A percentile compares a stretch with the other conserved stretches of the same genome.
Evolutionary conservation across 2,113 vertebrate species (phyloP).

Genomic region (Verasper variegatus): DNA sequence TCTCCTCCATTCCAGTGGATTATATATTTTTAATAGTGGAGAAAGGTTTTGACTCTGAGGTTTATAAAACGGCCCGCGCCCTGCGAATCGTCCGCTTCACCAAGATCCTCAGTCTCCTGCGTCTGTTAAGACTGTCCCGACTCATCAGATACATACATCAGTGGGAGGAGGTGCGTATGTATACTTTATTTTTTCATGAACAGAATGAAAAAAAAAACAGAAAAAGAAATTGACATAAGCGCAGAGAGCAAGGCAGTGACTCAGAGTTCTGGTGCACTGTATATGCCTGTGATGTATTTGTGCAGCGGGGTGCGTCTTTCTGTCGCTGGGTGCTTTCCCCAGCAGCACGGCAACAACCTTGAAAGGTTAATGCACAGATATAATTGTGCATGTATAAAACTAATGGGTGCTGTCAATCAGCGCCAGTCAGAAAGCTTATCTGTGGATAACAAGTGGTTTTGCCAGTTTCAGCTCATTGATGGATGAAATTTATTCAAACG

Average conservation of each 20-base stretch:
- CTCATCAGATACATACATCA: slow-evolving; percentile 99
- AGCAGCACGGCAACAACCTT: slow-evolving; percentile 45
- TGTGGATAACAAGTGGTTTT: slow-evolving; percentile 27
- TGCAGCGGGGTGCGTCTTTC: background rate
- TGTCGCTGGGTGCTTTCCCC: background rate
- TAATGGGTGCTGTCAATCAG: slow-evolving; percentile 44
- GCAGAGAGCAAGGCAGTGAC: background rate
- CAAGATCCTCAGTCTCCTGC: slow-evolving; percentile 99
- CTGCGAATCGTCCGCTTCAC: slow-evolving; percentile 99
- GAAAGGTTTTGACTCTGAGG: slow-evolving; percentile 99
- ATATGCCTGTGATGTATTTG: background rate
- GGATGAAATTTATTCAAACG: slow-evolving; percentile 48
- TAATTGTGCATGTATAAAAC: slow-evolving; percentile 12
- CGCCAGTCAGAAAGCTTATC: slow-evolving; percentile 41
- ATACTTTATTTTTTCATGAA: slow-evolving; percentile 12
- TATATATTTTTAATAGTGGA: slow-evolving; percentile 99
- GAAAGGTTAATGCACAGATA: slow-evolving; percentile 35
- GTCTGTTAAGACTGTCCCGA: slow-evolving; percentile 95
- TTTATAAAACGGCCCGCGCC: slow-evolving; percentile 98
- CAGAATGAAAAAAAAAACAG: background rate
- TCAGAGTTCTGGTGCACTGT: background rate
- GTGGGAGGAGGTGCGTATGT: slow-evolving; percentile 95
- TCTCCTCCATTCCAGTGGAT: slow-evolving; percentile 99
- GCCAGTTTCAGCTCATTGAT: slow-evolving; percentile 44
- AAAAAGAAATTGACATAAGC: background rate